These are phyloP conservation scores for Spodoptera littoralis DNA, from an alignment of 2,888 invertebrate species.

Conservation along the genomic window DNA sequence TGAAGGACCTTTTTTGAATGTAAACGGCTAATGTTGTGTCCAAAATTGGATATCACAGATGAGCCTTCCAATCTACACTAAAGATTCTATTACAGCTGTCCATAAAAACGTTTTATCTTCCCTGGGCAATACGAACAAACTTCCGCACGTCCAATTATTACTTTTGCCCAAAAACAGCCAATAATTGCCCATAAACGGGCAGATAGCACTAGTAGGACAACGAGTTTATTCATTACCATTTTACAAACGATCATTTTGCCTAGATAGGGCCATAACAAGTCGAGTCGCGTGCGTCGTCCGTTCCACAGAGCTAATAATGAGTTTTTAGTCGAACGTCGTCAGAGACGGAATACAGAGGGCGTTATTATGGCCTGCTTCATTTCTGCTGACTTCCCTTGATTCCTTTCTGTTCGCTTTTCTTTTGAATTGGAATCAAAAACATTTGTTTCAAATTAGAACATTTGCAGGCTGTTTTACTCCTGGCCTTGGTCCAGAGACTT, in stretches of 20 bases:
- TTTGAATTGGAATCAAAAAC: too few relatives aligned
- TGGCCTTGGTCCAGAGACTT: too few relatives aligned
- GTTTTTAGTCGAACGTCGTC: slow-evolving; percentile 56
- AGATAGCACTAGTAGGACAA: slow-evolving; percentile 28
- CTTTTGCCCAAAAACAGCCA: slow-evolving; percentile 5
- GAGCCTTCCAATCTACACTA: too few relatives aligned
- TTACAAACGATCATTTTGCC: slow-evolving; percentile 52
- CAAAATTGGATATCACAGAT: too few relatives aligned
- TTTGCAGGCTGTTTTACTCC: too few relatives aligned
- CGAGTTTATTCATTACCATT: slow-evolving; percentile 54
- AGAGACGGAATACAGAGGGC: slow-evolving; percentile 60
- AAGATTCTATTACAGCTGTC: too few relatives aligned
- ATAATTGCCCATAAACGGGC: slow-evolving; percentile 18
- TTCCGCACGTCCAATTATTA: slow-evolving; percentile 3
- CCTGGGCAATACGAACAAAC: slow-evolving; percentile 7
- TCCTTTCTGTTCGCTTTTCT: neutral
- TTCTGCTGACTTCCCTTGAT: slow-evolving; percentile 5
- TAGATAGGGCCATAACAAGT: slow-evolving; percentile 55
- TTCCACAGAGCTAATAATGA: slow-evolving; percentile 61
- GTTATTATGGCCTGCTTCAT: slow-evolving; percentile 45
- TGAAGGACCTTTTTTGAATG: neutral
- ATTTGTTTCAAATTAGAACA: too few relatives aligned
- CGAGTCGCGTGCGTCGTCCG: slow-evolving; percentile 52
- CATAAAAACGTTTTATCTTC: neutral
- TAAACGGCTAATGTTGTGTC: neutral